A percentile compares a stretch with the other conserved stretches of the same genome.
Evolutionary conservation across 2,113 vertebrate genomes (phyloP).

Genomic region (Chlamydotis undulata): DNA sequence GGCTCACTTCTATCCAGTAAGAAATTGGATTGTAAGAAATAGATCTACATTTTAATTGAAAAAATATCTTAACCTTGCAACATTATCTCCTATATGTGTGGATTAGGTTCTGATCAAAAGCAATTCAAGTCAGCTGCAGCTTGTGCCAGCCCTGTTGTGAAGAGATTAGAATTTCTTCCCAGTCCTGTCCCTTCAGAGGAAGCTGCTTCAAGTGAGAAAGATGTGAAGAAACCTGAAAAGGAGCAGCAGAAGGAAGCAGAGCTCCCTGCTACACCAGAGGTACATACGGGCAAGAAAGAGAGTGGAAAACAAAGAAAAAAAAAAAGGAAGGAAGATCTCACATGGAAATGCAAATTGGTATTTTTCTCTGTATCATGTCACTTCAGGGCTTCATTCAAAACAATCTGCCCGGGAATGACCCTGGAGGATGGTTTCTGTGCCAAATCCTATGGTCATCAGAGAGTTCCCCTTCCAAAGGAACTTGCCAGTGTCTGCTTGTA

Average conservation of each 20-base stretch:
- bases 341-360: not conserved
- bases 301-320: not conserved
- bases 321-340: not conserved
- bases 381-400: not conserved
- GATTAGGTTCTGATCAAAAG: conserved; percentile 56
- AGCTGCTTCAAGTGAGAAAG: conserved; percentile 30
- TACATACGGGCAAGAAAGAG: not conserved
- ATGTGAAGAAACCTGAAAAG: conserved; percentile 42
- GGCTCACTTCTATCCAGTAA: not conserved
- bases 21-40: not conserved
- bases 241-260: conserved; percentile 59
- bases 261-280: conserved; percentile 64
- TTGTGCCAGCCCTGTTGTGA: conserved; percentile 63
- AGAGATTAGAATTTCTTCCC: conserved; percentile 63
- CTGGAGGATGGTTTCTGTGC: not conserved
- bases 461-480: not conserved
- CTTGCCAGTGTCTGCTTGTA: not conserved
- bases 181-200: conserved; percentile 33
- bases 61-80: not conserved
- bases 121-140: conserved; percentile 69
- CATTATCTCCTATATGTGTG: not conserved
- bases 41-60: not conserved
- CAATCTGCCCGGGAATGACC: not conserved
- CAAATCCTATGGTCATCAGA: not conserved
- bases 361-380: not conserved